Evolutionary conservation across 2,888 invertebrate genomes (phyloP), one percentile per base, ranked within the genome.

Genomic region (Aphrophora alni): DNA sequence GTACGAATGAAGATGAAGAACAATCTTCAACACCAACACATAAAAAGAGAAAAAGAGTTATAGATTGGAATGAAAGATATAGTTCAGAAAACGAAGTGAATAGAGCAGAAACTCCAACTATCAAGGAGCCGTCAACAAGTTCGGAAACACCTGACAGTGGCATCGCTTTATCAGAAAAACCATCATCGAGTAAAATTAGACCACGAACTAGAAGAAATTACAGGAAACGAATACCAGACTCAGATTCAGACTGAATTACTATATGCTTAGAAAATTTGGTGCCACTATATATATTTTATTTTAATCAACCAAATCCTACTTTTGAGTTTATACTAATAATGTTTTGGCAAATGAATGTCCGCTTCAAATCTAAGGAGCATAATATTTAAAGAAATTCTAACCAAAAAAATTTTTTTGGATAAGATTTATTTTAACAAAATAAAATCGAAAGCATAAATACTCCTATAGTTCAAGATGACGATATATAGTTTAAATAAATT

Each of bases 61-160:
- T 74, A 24, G 69, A 17, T n/a, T 80, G 71, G 69, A 38, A 77
- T 24, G 80, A 80, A 38, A 75, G 69, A 75, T 59, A 68, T 73
- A 79, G 59, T 59, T 68, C 38, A 69, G 80, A 80, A 27, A 75
- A 75, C 28, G 28, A 24, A 26, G 27, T 28, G 28, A 28, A 27
- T 68, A 4, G 27, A 25, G 68, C 33, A 7, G 68, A 59, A 59
- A 44, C 27, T 10, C 44, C 51, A 38, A 21, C 25, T 21, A 74
- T 25, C 75, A 73, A 76, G 27, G 38, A 77, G n/a, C 72, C 75
- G 38, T 78, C 81, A 38, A 72, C 75, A 0, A 75, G 79, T 21
- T 78, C 75, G n/a, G 78, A 81, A 73, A 80, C 80, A 14, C 77
- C 80, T 21, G 80, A 80, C 24, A 80, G 80, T 38, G 80, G 80